Evolutionary conservation across 2,113 vertebrate species (phyloP).

Genomic region (Brienomyrus brachyistius): DNA sequence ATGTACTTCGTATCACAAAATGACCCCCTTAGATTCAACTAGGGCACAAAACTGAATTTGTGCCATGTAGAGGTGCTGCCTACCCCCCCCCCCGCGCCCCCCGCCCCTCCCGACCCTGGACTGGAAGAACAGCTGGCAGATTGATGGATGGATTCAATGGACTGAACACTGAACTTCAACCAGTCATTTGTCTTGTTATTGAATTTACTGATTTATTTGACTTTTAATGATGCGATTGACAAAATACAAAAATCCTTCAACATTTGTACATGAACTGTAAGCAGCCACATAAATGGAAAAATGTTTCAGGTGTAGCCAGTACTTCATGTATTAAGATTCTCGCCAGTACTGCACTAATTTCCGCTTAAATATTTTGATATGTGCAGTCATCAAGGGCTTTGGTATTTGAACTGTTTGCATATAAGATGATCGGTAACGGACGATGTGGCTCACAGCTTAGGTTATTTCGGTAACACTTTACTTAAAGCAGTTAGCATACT

Average conservation of each 20-base stretch:
- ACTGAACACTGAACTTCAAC: not conserved
- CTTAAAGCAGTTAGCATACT: too few species aligned
- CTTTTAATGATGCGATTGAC: not conserved
- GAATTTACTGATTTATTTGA: not conserved
- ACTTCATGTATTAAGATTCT: not conserved
- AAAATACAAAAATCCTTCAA: not conserved
- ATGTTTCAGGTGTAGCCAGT: not conserved
- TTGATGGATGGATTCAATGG: not conserved
- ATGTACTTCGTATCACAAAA: not conserved
- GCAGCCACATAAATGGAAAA: not conserved
- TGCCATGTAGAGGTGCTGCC: not conserved
- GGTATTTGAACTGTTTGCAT: not conserved
- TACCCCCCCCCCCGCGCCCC: not conserved
- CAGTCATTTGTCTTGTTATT: not conserved
- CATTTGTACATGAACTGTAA: not conserved
- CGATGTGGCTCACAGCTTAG: not conserved
- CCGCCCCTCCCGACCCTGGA: not conserved
- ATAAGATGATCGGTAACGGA: not conserved
- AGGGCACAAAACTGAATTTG: not conserved
- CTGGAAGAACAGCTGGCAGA: not conserved
- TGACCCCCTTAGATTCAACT: not conserved
- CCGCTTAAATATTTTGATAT: not conserved
- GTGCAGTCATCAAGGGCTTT: not conserved
- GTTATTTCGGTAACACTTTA: not conserved
- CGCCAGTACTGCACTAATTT: not conserved